Base-by-base conservation (phyloP, 2,113 vertebrate species). In the Hyla sarda region DNA sequence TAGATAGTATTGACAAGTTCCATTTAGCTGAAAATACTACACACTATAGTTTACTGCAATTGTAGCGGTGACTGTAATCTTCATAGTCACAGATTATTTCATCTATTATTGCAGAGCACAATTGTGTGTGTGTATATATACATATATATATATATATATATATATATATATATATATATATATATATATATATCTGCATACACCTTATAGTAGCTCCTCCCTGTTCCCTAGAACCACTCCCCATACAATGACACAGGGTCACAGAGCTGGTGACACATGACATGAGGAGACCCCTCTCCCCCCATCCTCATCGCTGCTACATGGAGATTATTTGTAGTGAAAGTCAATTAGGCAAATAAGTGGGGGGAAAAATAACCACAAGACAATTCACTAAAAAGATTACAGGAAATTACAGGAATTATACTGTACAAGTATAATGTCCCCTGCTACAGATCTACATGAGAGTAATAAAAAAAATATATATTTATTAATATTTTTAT, bases 171-270 rank as follows among this genome's bases (percentile, higher is more conserved):
- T 25, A 74, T 41, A 47, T 10, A 19, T 30, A 23, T 16, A 17
- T 23, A 23, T 16, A 17, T 23, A 41, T 25, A 74, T 41, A 47
- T 10, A 19, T 30, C 17, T 16, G 13, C 12, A 37, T 9, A 71
- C 25, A 37, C 17, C 32, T 41, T 41, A 5, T 72, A n/a, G 7
- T 41, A 4, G 19, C 69, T 72, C 69, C 69, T 72, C 69, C 69
- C 34, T n/a, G 2, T 41, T 72, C 5, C 21, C 69, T 41, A 12
- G 1, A n/a, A 72, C 72, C 37, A 12, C 72, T 48, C 72, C 72
- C 41, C 72, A 74, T 6, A 28, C 37, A n/a, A n/a, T 73, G 69
- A 73, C 69, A 73, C 65, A 69, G 25, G 69, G 69, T 72, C 19
- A 72, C 9, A 72, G 34, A 37, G 32, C 32, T 71, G 16, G 69